Base-by-base conservation (phyloP, 2,797 vertebrate genomes). In the Periophthalmus magnuspinnatus region DNA sequence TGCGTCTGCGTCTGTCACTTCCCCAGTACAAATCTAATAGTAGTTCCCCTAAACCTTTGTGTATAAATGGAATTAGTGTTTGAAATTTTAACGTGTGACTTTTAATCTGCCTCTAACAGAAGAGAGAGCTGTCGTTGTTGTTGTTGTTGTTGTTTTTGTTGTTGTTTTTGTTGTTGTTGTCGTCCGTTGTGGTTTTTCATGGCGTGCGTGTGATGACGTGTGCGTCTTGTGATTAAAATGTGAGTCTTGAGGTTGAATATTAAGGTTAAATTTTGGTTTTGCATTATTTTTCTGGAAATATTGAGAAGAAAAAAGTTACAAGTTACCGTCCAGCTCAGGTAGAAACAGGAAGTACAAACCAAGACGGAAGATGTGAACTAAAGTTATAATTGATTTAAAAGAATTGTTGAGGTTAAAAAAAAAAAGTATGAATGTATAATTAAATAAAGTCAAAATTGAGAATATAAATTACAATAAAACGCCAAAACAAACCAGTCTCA, bases 1-100 rank as follows among this genome's bases (percentile, higher is more conserved):
- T n/a, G n/a, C n/a, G n/a, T 84, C 24, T 77, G 63, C 77, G 57
- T 80, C 32, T 68, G 62, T 72, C 48, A 62, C 2, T 68, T 79
- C 71, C 22, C 24, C 32, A 59, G 57, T 38, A 22, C 32, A 59
- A 50, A 76, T 11, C 67, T 71, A 22, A 45, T 33, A 58, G 48
- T 11, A 0, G 28, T 50, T 47, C 78, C 19, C 16, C 16, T 2
- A 45, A 7, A 2, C 38, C 61, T 13, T 21, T 33, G 21, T 33
- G 14, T 76, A 24, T 58, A 52, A n/a, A 32, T 58, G 14, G 56
- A 41, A 13, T 13, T 17, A 57, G 6, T 17, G 3, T 36, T n/a
- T 28, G 14, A 28, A 57, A 5, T 32, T 22, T 10, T n/a, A 54
- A 21, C 50, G 8, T 45, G 41, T 45, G 41, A 45, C 9, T 55